Base-by-base conservation (phyloP, 2,888 invertebrate genomes). In the Tenodera sinensis region DNA sequence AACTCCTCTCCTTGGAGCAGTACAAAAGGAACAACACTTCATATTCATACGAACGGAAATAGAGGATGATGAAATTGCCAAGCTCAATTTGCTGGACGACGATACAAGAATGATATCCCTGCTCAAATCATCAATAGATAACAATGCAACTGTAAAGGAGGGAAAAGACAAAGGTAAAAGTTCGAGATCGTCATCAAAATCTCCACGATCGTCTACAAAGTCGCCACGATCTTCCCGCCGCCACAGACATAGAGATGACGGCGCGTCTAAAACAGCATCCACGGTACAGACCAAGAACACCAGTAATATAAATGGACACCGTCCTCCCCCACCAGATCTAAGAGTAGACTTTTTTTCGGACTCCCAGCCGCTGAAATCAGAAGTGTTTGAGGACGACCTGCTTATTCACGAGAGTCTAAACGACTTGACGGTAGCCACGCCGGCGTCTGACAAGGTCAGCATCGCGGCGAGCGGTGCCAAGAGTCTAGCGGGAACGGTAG, bases 341-440 rank as follows among this genome's bases (percentile, higher is more conserved):
- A 94, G 95, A 90, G 94, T 95, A 20, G 95, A 96, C 91, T 95
- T 95, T 92, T 95, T 95, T 93, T 94, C 94, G 93, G 95, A 94
- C 92, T 91, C 92, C 91, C 92, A 91, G 81, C 84, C 28, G 30
- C 42, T 14, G 6, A 85, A n/a, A 15, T 15, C 47, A 15, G 85
- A 28, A 12, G 47, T n/a, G 85, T 85, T 85, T n/a, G 28, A 20
- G 7, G 9, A 85, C 2, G 54, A 27, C 27, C 42, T 42, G 54
- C 85, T 71, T 71, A 71, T 71, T 20, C 54, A 71, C 54, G 54
- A 71, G 54, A 71, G 54, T 25, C 6, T 71, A 71, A 71, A 25
- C 54, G 54, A 71, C 14, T 20, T 71, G 89, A 93, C 93, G 84
- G 92, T 93, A 90, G 88, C 91, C 54, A 54, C 3, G 86, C 54